Evolutionary conservation across 23 tunicate genomes (phyloP), one percentile per base, ranked within the genome.

Genomic region (Ascidia mentula): DNA sequence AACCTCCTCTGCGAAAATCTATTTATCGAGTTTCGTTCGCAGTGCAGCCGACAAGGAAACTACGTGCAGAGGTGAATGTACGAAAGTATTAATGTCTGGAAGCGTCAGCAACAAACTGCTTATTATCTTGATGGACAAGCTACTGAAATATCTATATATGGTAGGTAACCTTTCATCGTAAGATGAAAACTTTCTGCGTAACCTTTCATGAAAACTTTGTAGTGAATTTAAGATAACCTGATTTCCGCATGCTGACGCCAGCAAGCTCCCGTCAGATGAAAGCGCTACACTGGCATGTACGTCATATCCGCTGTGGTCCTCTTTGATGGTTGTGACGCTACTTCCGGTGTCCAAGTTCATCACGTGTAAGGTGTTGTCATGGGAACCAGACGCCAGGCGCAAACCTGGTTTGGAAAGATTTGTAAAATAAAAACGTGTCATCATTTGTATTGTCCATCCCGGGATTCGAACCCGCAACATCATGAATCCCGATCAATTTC

Each of bases 331-430:
- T 13, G 80, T 79, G 26, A 82, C 80, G n/a, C 34, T 77, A 28
- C 79, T 77, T 82, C 86, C 93, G 15, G 83, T 82, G 22, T 88
- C 93, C 36, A 82, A 15, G 40, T 88, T 77, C 7, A 82, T 30
- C 18, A 88, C 65, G 65, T 70, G 75, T 59, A 88, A 26, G 15
- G 83, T 82, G 69, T 77, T 72, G 39, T 88, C 87, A 33, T 35
- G 6, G n/a, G 93, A 82, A 18, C 78, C 86, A 40, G 93, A 88
- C 12, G 80, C 83, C 15, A 88, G 53, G n/a, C 77, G 74, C 0
- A 45, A 32, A 32, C 84, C 93, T 88, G 79, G 24, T 18, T 17
- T 17, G 13, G 9, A n/a, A n/a, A n/a, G n/a, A n/a, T n/a, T n/a
- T n/a, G n/a, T 15, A 7, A 46, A 59, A 34, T 7, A 28, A 9